Evolutionary conservation across 2,797 vertebrate genomes (phyloP), one percentile per base, ranked within the genome.

Genomic region (Steatocranus sp.): DNA sequence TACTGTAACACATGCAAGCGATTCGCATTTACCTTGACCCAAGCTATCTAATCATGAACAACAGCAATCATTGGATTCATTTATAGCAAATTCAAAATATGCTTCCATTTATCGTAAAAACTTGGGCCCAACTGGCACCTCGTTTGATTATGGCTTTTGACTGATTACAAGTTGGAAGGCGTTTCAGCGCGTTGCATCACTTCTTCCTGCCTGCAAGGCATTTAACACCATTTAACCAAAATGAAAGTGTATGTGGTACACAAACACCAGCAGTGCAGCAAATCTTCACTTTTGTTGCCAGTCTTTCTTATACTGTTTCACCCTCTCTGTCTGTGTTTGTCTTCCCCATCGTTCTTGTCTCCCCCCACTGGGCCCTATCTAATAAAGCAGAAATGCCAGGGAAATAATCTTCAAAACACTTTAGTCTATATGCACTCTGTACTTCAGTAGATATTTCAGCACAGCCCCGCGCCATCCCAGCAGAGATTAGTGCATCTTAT

Each of bases 331-430:
- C 82, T 53, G 46, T 63, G 32, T 12, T 77, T 1, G 3, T 80
- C 75, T 77, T 61, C 58, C 58, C 36, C 70, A 43, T 53, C 43
- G 6, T 58, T 78, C 51, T 34, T 17, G 49, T 63, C 83, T 34
- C 58, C 75, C 34, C 82, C 82, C 83, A 58, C 58, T 17, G 70
- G 85, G 51, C 86, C 87, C 88, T 89, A 91, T 94, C 92, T 92
- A 92, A 91, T 89, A 88, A 88, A 83, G 73, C 93, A 94, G 92
- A 94, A 94, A 93, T 92, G 88, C 87, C 89, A 91, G 78, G n/a
- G 84, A 93, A 90, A 83, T 95, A 93, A 94, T 94, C 91, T 93
- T 90, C 89, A 78, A 89, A 93, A 93, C 92, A 91, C 88, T 92
- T 91, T 41, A 70, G 87, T 70, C 79, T 79, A 78, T 81, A 82